A percentile compares a stretch with the other conserved stretches of the same genome.
These are phyloP conservation scores for Callipepla squamata DNA, from an alignment of 2,113 vertebrate species.

Conservation along the genomic window DNA sequence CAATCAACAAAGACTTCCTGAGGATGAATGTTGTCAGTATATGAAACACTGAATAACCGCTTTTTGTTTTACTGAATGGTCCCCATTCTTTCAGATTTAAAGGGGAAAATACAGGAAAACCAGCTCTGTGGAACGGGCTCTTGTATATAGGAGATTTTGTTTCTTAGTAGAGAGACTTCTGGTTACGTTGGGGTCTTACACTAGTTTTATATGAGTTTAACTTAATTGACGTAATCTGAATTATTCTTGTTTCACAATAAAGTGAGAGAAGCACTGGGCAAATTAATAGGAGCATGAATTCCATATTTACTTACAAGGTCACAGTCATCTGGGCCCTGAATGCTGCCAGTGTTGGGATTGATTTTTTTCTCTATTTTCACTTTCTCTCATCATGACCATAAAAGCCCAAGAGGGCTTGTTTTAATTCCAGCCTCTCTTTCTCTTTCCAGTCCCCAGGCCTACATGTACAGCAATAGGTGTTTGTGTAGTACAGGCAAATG, in stretches of 20 bases:
- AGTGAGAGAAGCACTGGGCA: background rate
- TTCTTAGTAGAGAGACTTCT: background rate
- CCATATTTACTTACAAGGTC: background rate
- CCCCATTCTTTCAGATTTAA: constrained; percentile 65
- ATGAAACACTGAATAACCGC: constrained; percentile 75
- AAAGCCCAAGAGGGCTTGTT: background rate
- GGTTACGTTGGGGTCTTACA: background rate
- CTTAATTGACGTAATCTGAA: background rate
- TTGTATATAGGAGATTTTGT: background rate
- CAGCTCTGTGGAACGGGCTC: background rate
- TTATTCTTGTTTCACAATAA: background rate
- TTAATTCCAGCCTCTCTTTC: background rate
- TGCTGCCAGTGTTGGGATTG: background rate
- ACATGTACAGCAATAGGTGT: background rate
- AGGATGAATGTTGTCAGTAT: constrained; percentile 74
- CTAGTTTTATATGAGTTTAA: background rate
- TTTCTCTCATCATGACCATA: background rate
- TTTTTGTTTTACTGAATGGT: constrained; percentile 75
- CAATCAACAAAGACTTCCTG: constrained; percentile 80
- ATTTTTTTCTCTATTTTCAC: constrained; percentile 24
- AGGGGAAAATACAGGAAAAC: constrained; percentile 14
- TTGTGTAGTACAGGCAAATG: background rate
- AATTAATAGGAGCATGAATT: constrained; percentile 10
- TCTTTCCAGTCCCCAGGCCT: background rate
- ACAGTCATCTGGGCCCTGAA: background rate